phyloP scores from a whole-genome alignment of 2,797 vertebrate species.

The Sebastes paucispinis region DNA sequence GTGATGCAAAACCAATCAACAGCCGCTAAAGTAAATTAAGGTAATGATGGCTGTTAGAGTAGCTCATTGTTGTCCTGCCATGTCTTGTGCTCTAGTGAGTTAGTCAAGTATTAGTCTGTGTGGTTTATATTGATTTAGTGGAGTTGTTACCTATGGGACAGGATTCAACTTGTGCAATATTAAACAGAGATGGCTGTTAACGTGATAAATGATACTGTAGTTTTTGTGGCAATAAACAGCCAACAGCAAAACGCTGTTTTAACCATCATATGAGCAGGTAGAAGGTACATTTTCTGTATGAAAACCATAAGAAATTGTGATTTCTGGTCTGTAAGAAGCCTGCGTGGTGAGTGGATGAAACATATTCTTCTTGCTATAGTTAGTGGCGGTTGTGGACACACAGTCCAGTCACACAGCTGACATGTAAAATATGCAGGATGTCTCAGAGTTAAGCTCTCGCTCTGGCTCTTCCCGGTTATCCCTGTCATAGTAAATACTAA shows the following conservation, averaged over 20 bases:
- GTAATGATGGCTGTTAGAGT: slow-evolving; percentile 29
- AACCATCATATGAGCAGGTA: background rate
- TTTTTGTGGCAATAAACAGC: background rate
- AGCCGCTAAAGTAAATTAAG: slow-evolving; percentile 3
- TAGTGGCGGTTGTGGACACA: background rate
- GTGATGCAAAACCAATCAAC: background rate
- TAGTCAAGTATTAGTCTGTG: background rate
- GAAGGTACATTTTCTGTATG: background rate
- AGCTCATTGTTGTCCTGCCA: background rate
- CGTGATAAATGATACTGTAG: background rate
- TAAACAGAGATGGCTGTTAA: background rate
- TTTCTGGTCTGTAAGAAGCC: background rate
- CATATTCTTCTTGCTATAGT: background rate
- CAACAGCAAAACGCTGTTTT: background rate
- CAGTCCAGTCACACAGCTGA: slow-evolving; percentile 23
- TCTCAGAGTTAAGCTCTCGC: slow-evolving; percentile 51
- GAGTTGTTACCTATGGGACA: background rate
- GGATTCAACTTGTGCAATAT: background rate
- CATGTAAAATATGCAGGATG: slow-evolving; percentile 25
- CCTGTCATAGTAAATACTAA: slow-evolving; percentile 42
- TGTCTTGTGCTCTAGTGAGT: slow-evolving; percentile 6
- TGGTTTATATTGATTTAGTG: slow-evolving; percentile 1
- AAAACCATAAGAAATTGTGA: background rate
- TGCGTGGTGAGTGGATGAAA: background rate
- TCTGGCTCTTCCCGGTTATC: slow-evolving; percentile 28